phyloP scores from a whole-genome alignment of 2,888 invertebrate species.

The Coenonympha arcania region DNA sequence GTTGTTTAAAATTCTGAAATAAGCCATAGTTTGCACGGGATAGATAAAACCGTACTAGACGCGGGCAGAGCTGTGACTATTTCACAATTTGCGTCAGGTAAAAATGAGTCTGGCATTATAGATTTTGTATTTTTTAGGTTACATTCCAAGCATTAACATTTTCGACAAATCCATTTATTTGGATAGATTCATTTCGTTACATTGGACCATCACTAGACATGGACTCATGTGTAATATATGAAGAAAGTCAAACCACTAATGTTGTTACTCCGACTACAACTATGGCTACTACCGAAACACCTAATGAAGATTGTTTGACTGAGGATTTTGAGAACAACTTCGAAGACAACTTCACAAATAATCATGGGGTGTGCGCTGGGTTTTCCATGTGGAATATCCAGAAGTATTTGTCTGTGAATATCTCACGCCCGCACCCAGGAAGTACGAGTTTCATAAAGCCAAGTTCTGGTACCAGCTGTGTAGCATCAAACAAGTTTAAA shows the following conservation, averaged over 20 bases:
- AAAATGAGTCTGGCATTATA: not conserved
- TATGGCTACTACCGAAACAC: conserved; percentile 1
- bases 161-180: conserved; percentile 11
- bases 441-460: conserved; percentile 38
- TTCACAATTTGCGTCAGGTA: not conserved
- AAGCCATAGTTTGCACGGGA: too few relatives aligned
- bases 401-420: conserved; percentile 32
- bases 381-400: conserved; percentile 35
- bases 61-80: too few relatives aligned
- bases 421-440: conserved; percentile 31
- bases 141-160: conserved; percentile 13
- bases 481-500: conserved; percentile 38
- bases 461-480: conserved; percentile 35
- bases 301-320: conserved; percentile 33
- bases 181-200: conserved; percentile 4
- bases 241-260: not conserved
- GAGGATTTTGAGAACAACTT: conserved; percentile 41
- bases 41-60: too few relatives aligned
- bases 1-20: too few relatives aligned
- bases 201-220: not conserved
- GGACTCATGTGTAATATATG: not conserved
- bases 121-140: conserved; percentile 11
- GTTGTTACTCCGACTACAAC: not conserved
- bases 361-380: conserved; percentile 31
- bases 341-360: conserved; percentile 30